phyloP scores from a whole-genome alignment of 2,797 vertebrate species.

The Hemitrygon akajei region DNA sequence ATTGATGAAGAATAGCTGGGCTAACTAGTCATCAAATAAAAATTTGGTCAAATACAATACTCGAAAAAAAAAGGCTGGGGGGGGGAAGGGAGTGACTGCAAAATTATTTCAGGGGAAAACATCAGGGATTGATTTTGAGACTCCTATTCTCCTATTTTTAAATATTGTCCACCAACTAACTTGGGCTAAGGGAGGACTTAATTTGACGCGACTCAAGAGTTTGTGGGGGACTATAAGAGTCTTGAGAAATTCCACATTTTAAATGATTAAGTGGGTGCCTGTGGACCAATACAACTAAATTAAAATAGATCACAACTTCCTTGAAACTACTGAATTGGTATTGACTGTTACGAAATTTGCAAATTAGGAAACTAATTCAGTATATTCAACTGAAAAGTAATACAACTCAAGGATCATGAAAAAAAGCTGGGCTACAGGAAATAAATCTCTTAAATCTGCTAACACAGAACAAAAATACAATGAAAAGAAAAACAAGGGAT shows the following conservation, averaged over 20 bases:
- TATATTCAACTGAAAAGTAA: not conserved
- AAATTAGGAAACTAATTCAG: not conserved
- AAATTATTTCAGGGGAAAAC: not conserved
- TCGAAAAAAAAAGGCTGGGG: no score
- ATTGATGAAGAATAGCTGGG: no score
- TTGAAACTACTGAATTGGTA: not conserved
- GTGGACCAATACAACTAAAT: not conserved
- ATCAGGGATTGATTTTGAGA: not conserved
- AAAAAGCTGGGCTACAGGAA: not conserved
- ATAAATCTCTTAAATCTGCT: not conserved
- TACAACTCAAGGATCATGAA: not conserved
- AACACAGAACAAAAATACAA: no score
- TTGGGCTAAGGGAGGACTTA: not conserved
- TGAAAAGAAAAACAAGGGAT: not conserved
- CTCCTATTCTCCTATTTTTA: no score
- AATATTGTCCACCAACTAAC: not conserved
- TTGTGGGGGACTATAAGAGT: not conserved
- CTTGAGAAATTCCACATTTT: not conserved
- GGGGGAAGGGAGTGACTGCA: no score
- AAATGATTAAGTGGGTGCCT: not conserved
- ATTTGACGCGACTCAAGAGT: no score
- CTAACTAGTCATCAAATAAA: no score
- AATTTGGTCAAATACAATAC: no score
- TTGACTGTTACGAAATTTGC: not conserved
- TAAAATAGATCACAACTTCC: not conserved